Evolutionary conservation across 2,888 invertebrate genomes (phyloP).

Genomic region (Cataglyphis albicans): DNA sequence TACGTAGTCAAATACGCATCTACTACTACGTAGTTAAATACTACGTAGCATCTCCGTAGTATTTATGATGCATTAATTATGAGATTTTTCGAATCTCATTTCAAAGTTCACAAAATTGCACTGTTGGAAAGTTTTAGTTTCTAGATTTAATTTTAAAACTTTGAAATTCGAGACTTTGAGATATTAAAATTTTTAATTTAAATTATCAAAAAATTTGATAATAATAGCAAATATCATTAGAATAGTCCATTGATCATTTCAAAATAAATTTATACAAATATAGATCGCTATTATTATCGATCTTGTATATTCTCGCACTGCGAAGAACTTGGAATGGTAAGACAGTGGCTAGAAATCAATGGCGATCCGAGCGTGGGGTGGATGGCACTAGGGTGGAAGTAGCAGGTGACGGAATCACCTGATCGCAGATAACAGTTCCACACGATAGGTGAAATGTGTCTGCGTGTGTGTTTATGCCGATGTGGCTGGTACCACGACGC

Average conservation of each 20-base stretch:
- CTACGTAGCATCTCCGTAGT: not conserved
- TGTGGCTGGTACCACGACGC: constrained; percentile 54
- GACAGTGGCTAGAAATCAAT: constrained; percentile 31
- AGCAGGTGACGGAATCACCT: constrained; percentile 54
- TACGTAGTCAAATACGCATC: not conserved
- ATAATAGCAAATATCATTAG: not conserved
- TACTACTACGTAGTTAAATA: no score
- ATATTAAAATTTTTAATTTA: not conserved
- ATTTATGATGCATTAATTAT: not conserved
- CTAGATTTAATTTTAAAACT: not conserved
- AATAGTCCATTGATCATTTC: not conserved
- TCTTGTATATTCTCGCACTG: not conserved
- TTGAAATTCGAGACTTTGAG: not conserved
- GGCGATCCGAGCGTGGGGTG: constrained; percentile 8
- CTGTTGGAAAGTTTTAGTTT: not conserved
- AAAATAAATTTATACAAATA: not conserved
- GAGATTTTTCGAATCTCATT: not conserved
- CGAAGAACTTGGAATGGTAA: not conserved
- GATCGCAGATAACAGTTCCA: constrained; percentile 55
- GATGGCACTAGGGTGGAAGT: constrained; percentile 24
- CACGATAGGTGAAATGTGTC: constrained; percentile 30
- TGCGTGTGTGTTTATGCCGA: constrained; percentile 14
- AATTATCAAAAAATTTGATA: not conserved
- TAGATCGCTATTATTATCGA: not conserved
- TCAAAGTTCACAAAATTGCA: not conserved